Evolutionary conservation across 2,888 invertebrate species (phyloP).

Genomic region (Caenorhabditis sinica): DNA sequence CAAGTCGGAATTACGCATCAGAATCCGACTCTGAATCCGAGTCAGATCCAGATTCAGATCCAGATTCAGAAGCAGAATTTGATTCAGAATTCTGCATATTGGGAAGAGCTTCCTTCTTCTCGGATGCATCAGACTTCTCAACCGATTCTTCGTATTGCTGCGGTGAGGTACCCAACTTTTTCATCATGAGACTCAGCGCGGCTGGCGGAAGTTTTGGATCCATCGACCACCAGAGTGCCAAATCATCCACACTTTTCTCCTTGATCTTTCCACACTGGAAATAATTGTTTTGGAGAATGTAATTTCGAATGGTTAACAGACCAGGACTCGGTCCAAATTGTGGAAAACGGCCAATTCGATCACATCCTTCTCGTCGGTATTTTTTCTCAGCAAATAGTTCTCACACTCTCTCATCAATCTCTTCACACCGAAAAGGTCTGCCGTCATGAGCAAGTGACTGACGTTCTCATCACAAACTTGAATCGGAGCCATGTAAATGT

Average conservation of each 20-base stretch:
- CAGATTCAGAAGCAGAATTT: not conserved
- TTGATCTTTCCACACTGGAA: constrained; percentile 41
- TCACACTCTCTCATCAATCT: constrained; percentile 39
- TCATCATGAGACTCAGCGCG: not conserved
- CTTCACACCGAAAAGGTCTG: constrained; percentile 42
- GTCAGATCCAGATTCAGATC: not conserved
- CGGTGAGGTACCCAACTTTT: not conserved
- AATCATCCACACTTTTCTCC: constrained; percentile 6
- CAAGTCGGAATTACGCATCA: not conserved
- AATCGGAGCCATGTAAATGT: constrained; percentile 46
- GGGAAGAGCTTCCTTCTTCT: not conserved
- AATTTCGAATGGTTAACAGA: not conserved
- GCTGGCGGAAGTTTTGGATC: not conserved
- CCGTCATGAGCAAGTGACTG: constrained; percentile 26
- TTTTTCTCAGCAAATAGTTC: constrained; percentile 29
- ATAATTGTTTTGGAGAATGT: too few relatives aligned
- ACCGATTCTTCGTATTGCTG: not conserved
- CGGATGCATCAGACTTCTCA: not conserved
- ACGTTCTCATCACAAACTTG: constrained; percentile 32
- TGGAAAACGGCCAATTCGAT: constrained; percentile 31
- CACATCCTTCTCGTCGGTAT: constrained; percentile 21
- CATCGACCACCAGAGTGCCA: constrained; percentile 2
- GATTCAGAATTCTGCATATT: not conserved
- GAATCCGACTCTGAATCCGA: constrained; percentile 4
- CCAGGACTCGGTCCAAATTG: constrained; percentile 37